Evolutionary conservation across 2,888 invertebrate genomes (phyloP), one percentile per base, ranked within the genome.

Genomic region (Ormyrus thymus): DNA sequence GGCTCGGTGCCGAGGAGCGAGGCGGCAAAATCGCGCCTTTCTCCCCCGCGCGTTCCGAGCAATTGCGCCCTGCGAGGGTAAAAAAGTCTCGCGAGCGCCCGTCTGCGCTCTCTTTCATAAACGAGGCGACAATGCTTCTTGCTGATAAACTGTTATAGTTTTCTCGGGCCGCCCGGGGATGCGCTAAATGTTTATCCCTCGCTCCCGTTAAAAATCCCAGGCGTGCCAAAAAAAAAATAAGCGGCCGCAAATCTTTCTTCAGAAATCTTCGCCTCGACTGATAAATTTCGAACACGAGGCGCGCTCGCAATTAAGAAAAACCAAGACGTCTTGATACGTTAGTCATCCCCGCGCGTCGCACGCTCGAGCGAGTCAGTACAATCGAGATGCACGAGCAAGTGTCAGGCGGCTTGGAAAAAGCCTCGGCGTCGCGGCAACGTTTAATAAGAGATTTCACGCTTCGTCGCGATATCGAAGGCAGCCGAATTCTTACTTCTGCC

Each of bases 1-100:
- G 82, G 83, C 81, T 72, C 81, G 48, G 56, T 50, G 82, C 83
- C 82, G 82, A 81, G 82, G 78, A 69, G 55, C 51, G 50, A 73
- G 80, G 65, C 74, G 74, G 29, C 70, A 62, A 77, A 70, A 68
- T 78, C 70, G 59, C 55, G 68, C 76, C 56, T 56, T 58, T 43
- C 46, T 58, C 4, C 56, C 8, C 15, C 59, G 62, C 56, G 15
- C 50, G 50, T 81, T 81, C 79, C 81, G 64, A 65, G 79, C 81
- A 77, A 81, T 81, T 81, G 79, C 81, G 48, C 77, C 69, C 50
- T 55, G 15, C 29, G 1, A 1, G 51, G 59, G 62, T 73, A 50
- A 65, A 59, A 59, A 81, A 78, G 66, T 69, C 76, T 76, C 64
- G 69, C 68, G 65, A 55, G 48, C 59, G 46, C 61, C 69, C 9